These are phyloP conservation scores for Euwallacea fornicatus DNA, from an alignment of 1,140 invertebrate species.

Conservation along the genomic window DNA sequence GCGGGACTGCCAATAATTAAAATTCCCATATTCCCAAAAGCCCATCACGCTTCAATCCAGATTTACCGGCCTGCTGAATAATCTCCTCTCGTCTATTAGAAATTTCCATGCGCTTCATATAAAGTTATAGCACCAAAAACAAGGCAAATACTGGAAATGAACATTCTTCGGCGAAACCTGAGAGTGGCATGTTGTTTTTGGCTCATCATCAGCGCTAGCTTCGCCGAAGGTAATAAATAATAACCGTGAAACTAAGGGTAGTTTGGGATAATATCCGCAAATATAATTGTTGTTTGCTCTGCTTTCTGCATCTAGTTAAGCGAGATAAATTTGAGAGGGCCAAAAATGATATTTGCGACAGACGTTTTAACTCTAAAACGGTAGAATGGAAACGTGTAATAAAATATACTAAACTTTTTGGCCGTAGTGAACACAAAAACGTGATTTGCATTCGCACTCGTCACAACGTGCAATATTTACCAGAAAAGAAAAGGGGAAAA, in stretches of 20 bases:
- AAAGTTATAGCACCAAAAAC: too few relatives aligned
- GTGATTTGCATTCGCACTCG: constrained; percentile 16
- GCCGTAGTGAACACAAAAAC: constrained; percentile 2
- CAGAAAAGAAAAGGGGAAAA: constrained; percentile 5
- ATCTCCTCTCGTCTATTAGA: too few relatives aligned
- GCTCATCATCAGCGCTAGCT: constrained; percentile 8
- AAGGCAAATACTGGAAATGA: background rate
- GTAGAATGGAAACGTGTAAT: background rate
- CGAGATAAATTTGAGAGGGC: constrained; percentile 7
- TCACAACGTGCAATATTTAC: constrained; percentile 24
- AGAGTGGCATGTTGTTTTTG: constrained; percentile 8
- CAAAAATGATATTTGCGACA: too few relatives aligned
- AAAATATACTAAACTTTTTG: background rate
- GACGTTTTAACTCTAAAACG: too few relatives aligned
- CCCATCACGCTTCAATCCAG: too few relatives aligned
- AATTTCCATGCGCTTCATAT: too few relatives aligned
- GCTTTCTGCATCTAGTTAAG: constrained; percentile 9
- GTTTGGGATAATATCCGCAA: constrained; percentile 21
- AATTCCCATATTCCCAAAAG: too few relatives aligned
- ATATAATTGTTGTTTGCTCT: constrained; percentile 23
- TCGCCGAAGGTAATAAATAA: constrained; percentile 20
- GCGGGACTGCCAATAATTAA: too few relatives aligned
- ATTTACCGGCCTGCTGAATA: too few relatives aligned
- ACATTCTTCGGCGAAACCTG: background rate
- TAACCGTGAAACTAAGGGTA: constrained; percentile 14